Evolutionary conservation across 2,888 invertebrate species (phyloP).

Genomic region (Lymantria monacha): DNA sequence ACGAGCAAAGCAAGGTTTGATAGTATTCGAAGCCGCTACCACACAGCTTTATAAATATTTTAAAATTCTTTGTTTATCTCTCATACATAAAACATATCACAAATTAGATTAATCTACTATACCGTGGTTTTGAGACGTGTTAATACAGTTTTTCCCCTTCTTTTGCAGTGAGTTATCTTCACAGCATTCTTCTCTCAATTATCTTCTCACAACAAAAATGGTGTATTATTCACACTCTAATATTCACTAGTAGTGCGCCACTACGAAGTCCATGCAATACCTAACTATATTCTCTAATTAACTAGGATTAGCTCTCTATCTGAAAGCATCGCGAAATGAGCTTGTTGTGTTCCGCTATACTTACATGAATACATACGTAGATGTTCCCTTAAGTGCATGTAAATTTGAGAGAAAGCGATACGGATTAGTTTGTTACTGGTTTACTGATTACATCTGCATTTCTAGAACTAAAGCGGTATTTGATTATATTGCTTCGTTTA

Average conservation of each 20-base stretch:
- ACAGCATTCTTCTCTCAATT: too few species aligned
- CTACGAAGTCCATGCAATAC: constrained; percentile 31
- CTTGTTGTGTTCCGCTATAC: constrained; percentile 32
- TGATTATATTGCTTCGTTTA: constrained; percentile 13
- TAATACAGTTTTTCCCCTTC: too few species aligned
- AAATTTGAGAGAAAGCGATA: constrained; percentile 24
- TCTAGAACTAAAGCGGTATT: constrained; percentile 22
- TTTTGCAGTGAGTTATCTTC: too few species aligned
- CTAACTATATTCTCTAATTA: constrained; percentile 51
- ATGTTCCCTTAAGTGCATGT: constrained; percentile 20
- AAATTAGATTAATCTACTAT: too few species aligned
- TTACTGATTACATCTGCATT: constrained; percentile 22
- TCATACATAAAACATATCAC: too few species aligned
- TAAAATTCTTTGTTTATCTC: too few species aligned
- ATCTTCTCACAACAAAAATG: too few species aligned
- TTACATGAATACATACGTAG: not conserved
- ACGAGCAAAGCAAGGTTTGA: too few species aligned
- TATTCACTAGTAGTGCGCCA: constrained; percentile 36
- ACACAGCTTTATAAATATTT: too few species aligned
- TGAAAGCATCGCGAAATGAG: constrained; percentile 40
- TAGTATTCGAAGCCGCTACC: too few species aligned
- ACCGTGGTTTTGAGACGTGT: too few species aligned
- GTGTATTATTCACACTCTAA: constrained; percentile 32
- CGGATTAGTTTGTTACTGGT: constrained; percentile 21
- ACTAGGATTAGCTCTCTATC: constrained; percentile 58